These are phyloP conservation scores for Cottus gobio DNA, from an alignment of 2,113 vertebrate genomes.

Conservation along the genomic window DNA sequence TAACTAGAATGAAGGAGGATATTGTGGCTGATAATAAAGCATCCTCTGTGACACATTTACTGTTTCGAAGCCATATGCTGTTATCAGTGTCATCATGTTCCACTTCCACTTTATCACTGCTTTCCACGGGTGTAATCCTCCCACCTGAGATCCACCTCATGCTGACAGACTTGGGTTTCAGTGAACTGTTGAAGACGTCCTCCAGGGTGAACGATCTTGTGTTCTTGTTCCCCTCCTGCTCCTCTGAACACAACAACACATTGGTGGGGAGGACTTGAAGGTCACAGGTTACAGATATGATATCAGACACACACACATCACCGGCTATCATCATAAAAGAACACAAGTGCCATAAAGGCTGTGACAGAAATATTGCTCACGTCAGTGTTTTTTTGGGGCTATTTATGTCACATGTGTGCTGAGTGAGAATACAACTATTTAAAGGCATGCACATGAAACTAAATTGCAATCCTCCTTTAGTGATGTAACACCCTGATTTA, in stretches of 20 bases:
- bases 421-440: not conserved
- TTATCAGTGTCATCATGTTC: not conserved
- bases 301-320: not conserved
- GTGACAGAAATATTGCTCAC: not conserved
- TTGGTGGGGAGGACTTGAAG: no score
- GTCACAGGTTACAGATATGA: slow-evolving; percentile 12
- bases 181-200: slow-evolving; percentile 89
- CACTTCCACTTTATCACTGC: not conserved
- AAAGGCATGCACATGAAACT: not conserved
- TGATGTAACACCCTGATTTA: not conserved
- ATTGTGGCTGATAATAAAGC: not conserved
- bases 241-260: slow-evolving; percentile 53
- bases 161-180: slow-evolving; percentile 87
- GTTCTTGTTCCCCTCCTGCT: not conserved
- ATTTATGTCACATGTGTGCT: not conserved
- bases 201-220: slow-evolving; percentile 84
- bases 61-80: not conserved
- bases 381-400: slow-evolving; percentile 6
- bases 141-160: slow-evolving; percentile 95
- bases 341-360: not conserved
- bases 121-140: not conserved
- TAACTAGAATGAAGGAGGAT: not conserved
- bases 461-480: no score
- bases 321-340: not conserved
- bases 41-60: not conserved